Evolutionary conservation across 64 coral and sea anemone species (phyloP).

Genomic region (Stichodactyla helianthus): DNA sequence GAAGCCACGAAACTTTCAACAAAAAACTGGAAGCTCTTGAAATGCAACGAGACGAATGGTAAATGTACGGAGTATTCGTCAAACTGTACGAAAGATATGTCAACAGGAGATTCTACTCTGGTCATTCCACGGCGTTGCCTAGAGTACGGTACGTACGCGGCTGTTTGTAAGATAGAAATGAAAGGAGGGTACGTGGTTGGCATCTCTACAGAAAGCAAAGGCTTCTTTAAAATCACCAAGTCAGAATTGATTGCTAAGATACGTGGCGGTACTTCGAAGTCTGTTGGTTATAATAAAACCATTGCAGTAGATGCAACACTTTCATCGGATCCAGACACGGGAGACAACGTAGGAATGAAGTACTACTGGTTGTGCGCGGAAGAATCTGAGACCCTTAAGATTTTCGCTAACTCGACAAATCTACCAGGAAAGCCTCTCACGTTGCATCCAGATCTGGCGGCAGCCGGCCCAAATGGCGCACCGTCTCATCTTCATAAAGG

Average conservation of each 20-base stretch:
- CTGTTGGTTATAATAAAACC: constrained; percentile 39
- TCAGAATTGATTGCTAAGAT: constrained; percentile 21
- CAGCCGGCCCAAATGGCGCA: neutral
- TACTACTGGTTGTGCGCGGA: constrained; percentile 50
- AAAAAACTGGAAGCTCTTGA: neutral
- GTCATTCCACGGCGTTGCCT: constrained; percentile 2
- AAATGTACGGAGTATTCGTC: neutral
- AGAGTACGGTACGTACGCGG: constrained; percentile 15
- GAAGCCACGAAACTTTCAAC: constrained; percentile 35
- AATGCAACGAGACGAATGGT: neutral
- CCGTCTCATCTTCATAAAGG: constrained; percentile 15
- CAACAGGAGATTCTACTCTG: neutral
- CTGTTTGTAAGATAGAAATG: constrained; percentile 28
- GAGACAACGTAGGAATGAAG: neutral
- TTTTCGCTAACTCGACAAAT: constrained; percentile 23
- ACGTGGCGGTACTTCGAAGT: constrained; percentile 23
- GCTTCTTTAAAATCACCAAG: constrained; percentile 32
- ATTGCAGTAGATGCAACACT: neutral
- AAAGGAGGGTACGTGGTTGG: neutral
- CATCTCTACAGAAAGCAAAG: constrained; percentile 6
- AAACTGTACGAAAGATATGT: neutral
- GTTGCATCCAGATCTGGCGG: neutral
- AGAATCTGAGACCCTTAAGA: neutral
- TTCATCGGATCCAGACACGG: constrained; percentile 46
- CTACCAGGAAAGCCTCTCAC: neutral